These are phyloP conservation scores for Pangasianodon gigas DNA, from an alignment of 2,113 vertebrate genomes.

Conservation along the genomic window DNA sequence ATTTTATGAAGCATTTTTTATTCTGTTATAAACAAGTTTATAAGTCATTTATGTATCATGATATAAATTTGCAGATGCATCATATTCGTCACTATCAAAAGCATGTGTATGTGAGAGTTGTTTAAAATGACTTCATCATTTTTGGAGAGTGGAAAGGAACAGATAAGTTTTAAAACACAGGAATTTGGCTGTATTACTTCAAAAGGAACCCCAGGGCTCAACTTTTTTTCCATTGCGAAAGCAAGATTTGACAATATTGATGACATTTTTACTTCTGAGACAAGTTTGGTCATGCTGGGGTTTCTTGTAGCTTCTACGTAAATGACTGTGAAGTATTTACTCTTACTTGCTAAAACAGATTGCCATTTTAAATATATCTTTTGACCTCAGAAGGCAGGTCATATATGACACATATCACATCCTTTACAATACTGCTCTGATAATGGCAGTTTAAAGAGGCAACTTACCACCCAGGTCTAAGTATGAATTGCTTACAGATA, in stretches of 20 bases:
- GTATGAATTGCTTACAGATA: no score
- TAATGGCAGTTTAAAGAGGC: neutral
- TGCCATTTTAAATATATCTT: neutral
- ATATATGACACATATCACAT: neutral
- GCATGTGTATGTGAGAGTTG: neutral
- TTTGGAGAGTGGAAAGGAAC: slow-evolving; percentile 21
- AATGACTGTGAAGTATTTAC: slow-evolving; percentile 2
- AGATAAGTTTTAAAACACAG: slow-evolving; percentile 17
- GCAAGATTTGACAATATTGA: neutral
- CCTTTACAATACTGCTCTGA: neutral
- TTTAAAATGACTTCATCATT: slow-evolving; percentile 4
- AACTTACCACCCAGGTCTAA: neutral
- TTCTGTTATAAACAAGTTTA: neutral
- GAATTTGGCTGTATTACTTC: slow-evolving; percentile 6
- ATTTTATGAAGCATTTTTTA: neutral
- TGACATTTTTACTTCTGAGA: neutral
- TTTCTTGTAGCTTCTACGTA: neutral
- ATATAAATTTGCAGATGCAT: slow-evolving; percentile 17
- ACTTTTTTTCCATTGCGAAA: neutral
- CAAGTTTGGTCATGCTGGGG: neutral
- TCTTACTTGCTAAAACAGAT: neutral
- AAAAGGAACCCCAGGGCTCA: neutral
- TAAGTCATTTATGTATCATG: neutral
- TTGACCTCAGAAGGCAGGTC: neutral
- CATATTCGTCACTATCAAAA: neutral